These are phyloP conservation scores for Synanthedon myopaeformis DNA, from an alignment of 2,888 invertebrate genomes.

Conservation along the genomic window DNA sequence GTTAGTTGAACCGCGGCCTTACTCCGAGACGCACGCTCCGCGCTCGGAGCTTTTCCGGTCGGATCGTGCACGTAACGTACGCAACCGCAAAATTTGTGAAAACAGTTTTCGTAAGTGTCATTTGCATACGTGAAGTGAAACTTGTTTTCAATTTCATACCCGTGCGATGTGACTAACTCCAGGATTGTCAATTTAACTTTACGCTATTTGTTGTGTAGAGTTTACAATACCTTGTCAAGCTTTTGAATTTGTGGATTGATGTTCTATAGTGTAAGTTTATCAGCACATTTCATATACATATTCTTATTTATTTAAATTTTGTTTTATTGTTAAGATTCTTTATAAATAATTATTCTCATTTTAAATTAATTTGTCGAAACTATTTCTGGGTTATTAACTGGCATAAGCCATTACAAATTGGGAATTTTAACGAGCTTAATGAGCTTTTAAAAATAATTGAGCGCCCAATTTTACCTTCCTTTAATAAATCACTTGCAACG, in stretches of 20 bases:
- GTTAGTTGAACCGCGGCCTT: conserved; percentile 49
- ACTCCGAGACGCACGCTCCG: conserved; percentile 30
- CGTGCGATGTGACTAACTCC: conserved; percentile 40
- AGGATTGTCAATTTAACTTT: conserved; percentile 14
- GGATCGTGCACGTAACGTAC: conserved; percentile 13
- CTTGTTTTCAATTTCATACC: conserved; percentile 39
- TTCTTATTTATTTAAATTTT: not conserved
- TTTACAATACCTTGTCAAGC: conserved; percentile 24
- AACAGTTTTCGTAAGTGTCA: conserved; percentile 52
- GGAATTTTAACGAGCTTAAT: not conserved
- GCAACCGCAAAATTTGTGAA: conserved; percentile 40
- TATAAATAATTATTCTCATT: too few species aligned
- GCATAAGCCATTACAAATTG: not conserved
- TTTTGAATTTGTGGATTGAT: conserved; percentile 31
- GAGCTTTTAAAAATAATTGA: not conserved
- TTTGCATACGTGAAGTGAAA: conserved; percentile 60
- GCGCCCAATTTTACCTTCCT: not conserved
- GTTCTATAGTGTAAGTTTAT: conserved; percentile 26
- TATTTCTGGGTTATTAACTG: too few species aligned
- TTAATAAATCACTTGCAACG: not conserved
- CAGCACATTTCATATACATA: not conserved
- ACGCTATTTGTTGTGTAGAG: conserved; percentile 20
- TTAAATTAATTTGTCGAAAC: too few species aligned
- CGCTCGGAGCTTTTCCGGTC: conserved; percentile 12
- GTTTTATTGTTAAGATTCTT: too few species aligned